phyloP scores from a whole-genome alignment of 1,140 invertebrate genomes.

The Drosophila serrata region DNA sequence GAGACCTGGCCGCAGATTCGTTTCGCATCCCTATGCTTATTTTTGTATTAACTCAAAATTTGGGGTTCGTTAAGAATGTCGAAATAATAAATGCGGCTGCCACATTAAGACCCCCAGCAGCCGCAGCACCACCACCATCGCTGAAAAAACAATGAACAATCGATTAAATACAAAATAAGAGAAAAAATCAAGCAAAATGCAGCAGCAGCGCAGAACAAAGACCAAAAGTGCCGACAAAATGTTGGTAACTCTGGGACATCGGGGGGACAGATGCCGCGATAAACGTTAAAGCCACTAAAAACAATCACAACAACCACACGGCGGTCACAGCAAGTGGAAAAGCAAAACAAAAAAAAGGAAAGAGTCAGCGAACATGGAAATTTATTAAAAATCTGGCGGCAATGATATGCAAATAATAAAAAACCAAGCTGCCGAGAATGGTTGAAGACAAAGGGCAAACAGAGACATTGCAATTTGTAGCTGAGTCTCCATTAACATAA shows the following conservation, averaged over 20 bases:
- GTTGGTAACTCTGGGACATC: conserved; percentile 29
- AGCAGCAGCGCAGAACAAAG: conserved; percentile 49
- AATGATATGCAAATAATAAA: conserved; percentile 74
- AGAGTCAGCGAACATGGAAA: conserved; percentile 59
- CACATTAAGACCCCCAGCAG: conserved; percentile 72
- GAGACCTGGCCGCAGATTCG: conserved; percentile 34
- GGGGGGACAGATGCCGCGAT: conserved; percentile 38
- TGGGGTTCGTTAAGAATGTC: conserved; percentile 83
- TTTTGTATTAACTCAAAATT: conserved; percentile 83
- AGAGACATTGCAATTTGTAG: conserved; percentile 80
- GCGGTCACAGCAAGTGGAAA: conserved; percentile 34
- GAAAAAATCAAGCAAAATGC: conserved; percentile 41
- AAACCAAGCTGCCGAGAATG: conserved; percentile 27
- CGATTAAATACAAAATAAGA: conserved; percentile 57
- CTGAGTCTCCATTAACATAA: conserved; percentile 77
- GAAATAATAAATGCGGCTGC: conserved; percentile 80
- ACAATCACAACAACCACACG: conserved; percentile 17
- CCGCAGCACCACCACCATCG: conserved; percentile 24
- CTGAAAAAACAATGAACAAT: conserved; percentile 52
- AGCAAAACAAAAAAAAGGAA: too few species aligned
- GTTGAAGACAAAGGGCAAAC: conserved; percentile 58
- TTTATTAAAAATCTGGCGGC: conserved; percentile 77
- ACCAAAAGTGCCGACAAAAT: conserved; percentile 51
- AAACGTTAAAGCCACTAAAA: conserved; percentile 35
- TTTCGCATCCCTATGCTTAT: conserved; percentile 37